Evolutionary conservation across 2,888 invertebrate genomes (phyloP).

Genomic region (Criorhina ranunculi): DNA sequence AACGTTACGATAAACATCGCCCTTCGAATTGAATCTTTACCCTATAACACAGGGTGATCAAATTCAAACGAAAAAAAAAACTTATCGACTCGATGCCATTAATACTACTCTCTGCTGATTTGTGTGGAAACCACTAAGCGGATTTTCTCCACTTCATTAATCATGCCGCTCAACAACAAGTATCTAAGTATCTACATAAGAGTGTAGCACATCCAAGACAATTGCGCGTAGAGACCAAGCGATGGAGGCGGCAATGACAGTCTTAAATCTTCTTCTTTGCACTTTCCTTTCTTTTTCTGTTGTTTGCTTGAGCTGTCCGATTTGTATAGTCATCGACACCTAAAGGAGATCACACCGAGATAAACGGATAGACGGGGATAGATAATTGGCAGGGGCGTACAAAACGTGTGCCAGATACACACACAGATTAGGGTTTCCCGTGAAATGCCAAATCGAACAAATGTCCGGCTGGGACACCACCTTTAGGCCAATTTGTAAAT

Average conservation of each 20-base stretch:
- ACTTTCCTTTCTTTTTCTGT: conserved; percentile 54
- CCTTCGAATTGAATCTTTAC: background rate
- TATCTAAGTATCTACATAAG: conserved; percentile 33
- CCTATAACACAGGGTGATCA: conserved; percentile 45
- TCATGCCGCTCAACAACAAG: conserved; percentile 72
- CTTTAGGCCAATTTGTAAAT: conserved; percentile 54
- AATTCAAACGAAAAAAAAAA: conserved; percentile 19
- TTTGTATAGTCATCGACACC: conserved; percentile 66
- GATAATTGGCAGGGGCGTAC: conserved; percentile 61
- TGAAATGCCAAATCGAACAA: conserved; percentile 34
- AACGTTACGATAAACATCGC: no score
- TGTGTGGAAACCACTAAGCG: conserved; percentile 71
- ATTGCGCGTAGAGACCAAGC: conserved; percentile 64
- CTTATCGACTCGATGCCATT: conserved; percentile 28
- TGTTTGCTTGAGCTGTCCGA: conserved; percentile 35
- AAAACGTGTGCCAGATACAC: conserved; percentile 29
- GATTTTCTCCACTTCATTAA: conserved; percentile 76
- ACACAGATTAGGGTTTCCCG: conserved; percentile 44
- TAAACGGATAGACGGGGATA: no score
- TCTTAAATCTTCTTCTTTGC: conserved; percentile 51
- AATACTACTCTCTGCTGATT: conserved; percentile 58
- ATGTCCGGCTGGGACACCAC: conserved; percentile 8
- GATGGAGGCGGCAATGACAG: conserved; percentile 5
- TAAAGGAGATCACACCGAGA: conserved; percentile 64
- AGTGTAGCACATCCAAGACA: conserved; percentile 27